Evolutionary conservation across 2,797 vertebrate species (phyloP), one percentile per base, ranked within the genome.

Genomic region (Poecile montanus): DNA sequence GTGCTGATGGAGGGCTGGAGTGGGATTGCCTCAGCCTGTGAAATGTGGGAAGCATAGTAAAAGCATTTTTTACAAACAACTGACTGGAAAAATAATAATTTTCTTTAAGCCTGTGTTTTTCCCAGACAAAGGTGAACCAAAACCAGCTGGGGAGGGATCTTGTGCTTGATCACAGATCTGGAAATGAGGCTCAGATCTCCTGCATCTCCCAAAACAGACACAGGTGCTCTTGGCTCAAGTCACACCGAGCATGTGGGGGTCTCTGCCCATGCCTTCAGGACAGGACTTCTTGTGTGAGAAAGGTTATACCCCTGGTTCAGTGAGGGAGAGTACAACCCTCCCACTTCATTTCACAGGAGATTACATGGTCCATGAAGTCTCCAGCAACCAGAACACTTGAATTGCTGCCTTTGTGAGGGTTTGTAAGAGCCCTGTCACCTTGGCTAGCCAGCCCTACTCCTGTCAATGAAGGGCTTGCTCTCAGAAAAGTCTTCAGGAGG

Each of bases 171-270:
- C 20, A 27, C 34, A 80, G 48, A 16, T 36, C 18, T 19, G 11
- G 62, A 16, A 61, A 15, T 20, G 54, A 84, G 53, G 38, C 4
- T 73, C 51, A 47, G 36, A 32, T 73, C 19, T 54, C 50, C 48
- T 75, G 12, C 40, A 32, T 53, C 50, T 56, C 68, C 60, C 45
- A 11, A 38, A 83, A 34, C 17, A 62, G 25, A 30, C 40, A 51
- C 30, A 10, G n/a, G 60, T 34, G 44, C 73, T 76, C 45, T 25
- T 87, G 88, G 75, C 72, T 66, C 20, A 10, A 32, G 47, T 56
- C 1, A 0, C 21, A 2, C 32, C 48, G 51, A 44, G 26, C 27
- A 4, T 1, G 13, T 32, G 73, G n/a, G 53, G 36, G 21, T 56
- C 20, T 62, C 81, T 82, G 87, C 65, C 22, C 1, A 0, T 40